Evolutionary conservation across 2,797 vertebrate species (phyloP).

Genomic region (Acanthurus tractus): DNA sequence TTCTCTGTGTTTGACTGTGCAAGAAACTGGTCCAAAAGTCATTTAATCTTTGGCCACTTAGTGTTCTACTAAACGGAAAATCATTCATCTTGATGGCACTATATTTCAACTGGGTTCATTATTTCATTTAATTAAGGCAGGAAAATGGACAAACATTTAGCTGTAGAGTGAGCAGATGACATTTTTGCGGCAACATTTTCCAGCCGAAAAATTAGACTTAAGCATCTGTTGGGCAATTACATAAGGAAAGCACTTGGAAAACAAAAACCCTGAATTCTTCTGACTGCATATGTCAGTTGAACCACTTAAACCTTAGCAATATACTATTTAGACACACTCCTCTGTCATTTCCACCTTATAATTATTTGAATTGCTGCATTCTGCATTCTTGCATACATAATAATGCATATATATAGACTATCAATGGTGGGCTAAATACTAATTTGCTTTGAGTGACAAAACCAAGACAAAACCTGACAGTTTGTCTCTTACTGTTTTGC

Average conservation of each 20-base stretch:
- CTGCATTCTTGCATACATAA: conserved; percentile 33
- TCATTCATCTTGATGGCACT: conserved; percentile 67
- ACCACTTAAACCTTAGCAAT: conserved; percentile 29
- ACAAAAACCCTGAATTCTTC: conserved; percentile 18
- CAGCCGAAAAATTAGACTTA: conserved; percentile 52
- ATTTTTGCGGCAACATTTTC: conserved; percentile 59
- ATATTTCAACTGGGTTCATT: conserved; percentile 69
- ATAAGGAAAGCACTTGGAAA: conserved; percentile 47
- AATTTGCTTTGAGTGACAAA: conserved; percentile 60
- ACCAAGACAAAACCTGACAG: conserved; percentile 60
- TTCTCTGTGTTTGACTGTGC: conserved; percentile 58
- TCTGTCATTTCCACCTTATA: conserved; percentile 21
- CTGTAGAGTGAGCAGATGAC: conserved; percentile 50
- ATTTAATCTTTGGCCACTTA: conserved; percentile 77
- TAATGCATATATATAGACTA: conserved; percentile 3
- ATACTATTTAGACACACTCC: conserved; percentile 19
- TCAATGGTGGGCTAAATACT: conserved; percentile 33
- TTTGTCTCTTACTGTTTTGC: conserved; percentile 41
- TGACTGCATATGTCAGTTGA: conserved; percentile 15
- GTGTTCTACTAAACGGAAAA: conserved; percentile 69
- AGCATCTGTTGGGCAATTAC: conserved; percentile 48
- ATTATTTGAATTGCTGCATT: conserved; percentile 28
- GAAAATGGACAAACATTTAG: conserved; percentile 75
- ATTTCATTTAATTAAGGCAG: conserved; percentile 74
- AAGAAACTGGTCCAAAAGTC: conserved; percentile 68